Evolutionary conservation across 35 echinoderm and acorn worm genomes (phyloP).

Genomic region (Apostichopus parvimensis): DNA sequence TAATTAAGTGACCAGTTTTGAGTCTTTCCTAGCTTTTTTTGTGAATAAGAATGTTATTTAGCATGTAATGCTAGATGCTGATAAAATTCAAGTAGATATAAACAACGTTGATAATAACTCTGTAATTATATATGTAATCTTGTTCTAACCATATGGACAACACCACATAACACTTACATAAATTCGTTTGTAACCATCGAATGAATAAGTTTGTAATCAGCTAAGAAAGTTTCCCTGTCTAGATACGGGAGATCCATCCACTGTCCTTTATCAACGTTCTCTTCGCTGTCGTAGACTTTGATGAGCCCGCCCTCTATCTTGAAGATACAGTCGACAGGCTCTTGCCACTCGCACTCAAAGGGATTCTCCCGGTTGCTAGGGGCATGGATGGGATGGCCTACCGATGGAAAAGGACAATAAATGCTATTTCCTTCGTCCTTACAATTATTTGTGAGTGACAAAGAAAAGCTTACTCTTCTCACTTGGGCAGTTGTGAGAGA

Average conservation of each 20-base stretch:
- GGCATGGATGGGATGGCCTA: slow-evolving; percentile 91
- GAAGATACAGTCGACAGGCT: slow-evolving; percentile 73
- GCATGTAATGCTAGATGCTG: too few relatives aligned
- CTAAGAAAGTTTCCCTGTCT: slow-evolving; percentile 83
- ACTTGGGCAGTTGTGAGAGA: too few relatives aligned
- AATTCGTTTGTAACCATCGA: slow-evolving; percentile 92
- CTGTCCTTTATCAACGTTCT: slow-evolving; percentile 59
- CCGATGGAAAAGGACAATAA: not conserved
- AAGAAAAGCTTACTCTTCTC: too few relatives aligned
- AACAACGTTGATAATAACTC: too few relatives aligned
- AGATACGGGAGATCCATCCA: slow-evolving; percentile 71
- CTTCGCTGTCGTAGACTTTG: slow-evolving; percentile 73
- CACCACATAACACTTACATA: slow-evolving; percentile 67
- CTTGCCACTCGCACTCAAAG: slow-evolving; percentile 69
- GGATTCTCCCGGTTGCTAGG: slow-evolving; percentile 75
- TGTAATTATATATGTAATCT: too few relatives aligned
- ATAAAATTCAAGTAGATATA: too few relatives aligned
- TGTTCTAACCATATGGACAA: too few relatives aligned
- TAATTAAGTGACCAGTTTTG: too few relatives aligned
- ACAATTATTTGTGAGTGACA: too few relatives aligned
- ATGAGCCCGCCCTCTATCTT: slow-evolving; percentile 79
- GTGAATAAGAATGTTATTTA: too few relatives aligned
- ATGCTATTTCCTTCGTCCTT: too few relatives aligned
- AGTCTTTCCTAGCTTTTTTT: too few relatives aligned
- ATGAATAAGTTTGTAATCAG: slow-evolving; percentile 80